Percentiles rank a stretch among this genome's conserved stretches.
These are phyloP conservation scores for Dasyornis broadbenti DNA, from an alignment of 2,113 vertebrate genomes.

Conservation along the genomic window DNA sequence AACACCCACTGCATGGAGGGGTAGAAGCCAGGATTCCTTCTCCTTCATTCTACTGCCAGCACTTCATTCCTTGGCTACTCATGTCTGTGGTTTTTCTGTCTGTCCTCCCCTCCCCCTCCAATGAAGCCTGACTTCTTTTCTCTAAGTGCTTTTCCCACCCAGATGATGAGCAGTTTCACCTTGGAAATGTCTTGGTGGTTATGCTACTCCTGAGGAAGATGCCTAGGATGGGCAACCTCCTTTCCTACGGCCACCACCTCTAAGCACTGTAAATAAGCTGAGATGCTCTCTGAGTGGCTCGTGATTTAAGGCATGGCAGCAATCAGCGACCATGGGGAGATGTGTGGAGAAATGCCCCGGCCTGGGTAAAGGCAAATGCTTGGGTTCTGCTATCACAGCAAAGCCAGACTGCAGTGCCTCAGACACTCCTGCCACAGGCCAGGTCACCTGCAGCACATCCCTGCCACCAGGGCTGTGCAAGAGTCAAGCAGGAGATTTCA, in stretches of 20 bases:
- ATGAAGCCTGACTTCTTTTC: background rate
- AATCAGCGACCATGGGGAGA: no score
- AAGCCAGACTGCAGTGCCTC: rapidly evolving
- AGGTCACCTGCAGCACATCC: background rate
- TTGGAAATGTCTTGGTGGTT: background rate
- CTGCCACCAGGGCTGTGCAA: background rate
- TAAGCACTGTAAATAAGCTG: no score
- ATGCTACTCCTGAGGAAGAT: no score
- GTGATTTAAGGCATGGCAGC: no score
- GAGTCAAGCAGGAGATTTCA: background rate
- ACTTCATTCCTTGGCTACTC: background rate
- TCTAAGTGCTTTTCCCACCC: background rate
- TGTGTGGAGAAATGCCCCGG: no score
- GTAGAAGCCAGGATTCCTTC: background rate
- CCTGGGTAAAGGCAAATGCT: no score
- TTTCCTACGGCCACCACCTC: no score
- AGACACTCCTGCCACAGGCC: background rate
- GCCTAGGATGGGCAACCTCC: no score
- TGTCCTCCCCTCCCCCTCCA: background rate
- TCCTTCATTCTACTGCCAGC: background rate
- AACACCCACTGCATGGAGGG: background rate
- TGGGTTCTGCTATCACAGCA: background rate
- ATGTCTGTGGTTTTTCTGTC: background rate
- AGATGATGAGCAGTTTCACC: background rate
- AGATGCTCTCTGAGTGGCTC: no score